Percentiles rank a stretch among this genome's conserved stretches.
These are phyloP conservation scores for Myotis davidii DNA, from an alignment of 2,113 vertebrate species.

Conservation along the genomic window DNA sequence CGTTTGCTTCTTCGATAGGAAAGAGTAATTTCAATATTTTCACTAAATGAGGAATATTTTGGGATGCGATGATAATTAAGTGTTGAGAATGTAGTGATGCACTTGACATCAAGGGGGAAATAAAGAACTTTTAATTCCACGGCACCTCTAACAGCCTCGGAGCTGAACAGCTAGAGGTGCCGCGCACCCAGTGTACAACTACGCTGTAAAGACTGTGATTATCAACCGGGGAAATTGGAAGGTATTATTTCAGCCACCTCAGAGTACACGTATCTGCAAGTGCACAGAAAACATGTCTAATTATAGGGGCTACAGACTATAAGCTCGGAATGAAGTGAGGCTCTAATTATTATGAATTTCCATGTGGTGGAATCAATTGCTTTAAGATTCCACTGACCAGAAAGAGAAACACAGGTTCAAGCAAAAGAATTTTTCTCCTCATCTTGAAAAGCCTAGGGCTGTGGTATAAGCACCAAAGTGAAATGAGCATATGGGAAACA, in stretches of 20 bases:
- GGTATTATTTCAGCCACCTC: slow-evolving; percentile 79
- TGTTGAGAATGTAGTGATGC: slow-evolving; percentile 80
- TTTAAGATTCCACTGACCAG: background rate
- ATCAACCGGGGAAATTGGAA: slow-evolving; percentile 79
- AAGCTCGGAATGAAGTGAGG: slow-evolving; percentile 24
- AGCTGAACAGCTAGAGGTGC: slow-evolving; percentile 70
- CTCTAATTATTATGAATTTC: slow-evolving; percentile 45
- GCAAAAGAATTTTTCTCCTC: background rate
- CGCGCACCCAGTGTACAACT: slow-evolving; percentile 69
- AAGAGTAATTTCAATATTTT: slow-evolving; percentile 79
- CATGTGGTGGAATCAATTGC: slow-evolving; percentile 39
- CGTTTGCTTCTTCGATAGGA: slow-evolving; percentile 70
- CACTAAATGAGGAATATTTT: slow-evolving; percentile 81
- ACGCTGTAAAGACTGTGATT: slow-evolving; percentile 72
- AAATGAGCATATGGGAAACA: slow-evolving; percentile 31
- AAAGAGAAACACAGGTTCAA: slow-evolving; percentile 48
- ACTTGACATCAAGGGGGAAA: slow-evolving; percentile 81
- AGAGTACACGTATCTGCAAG: slow-evolving; percentile 35
- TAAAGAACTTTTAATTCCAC: slow-evolving; percentile 81
- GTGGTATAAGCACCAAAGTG: background rate
- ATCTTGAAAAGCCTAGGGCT: slow-evolving; percentile 7
- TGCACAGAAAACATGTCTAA: slow-evolving; percentile 55
- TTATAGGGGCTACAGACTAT: slow-evolving; percentile 44
- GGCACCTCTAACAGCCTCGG: slow-evolving; percentile 71
- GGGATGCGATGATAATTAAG: slow-evolving; percentile 82